Percentiles rank a stretch among this genome's conserved stretches.
phyloP scores from a whole-genome alignment of 2,797 vertebrate species.

The Gorsachius magnificus region DNA sequence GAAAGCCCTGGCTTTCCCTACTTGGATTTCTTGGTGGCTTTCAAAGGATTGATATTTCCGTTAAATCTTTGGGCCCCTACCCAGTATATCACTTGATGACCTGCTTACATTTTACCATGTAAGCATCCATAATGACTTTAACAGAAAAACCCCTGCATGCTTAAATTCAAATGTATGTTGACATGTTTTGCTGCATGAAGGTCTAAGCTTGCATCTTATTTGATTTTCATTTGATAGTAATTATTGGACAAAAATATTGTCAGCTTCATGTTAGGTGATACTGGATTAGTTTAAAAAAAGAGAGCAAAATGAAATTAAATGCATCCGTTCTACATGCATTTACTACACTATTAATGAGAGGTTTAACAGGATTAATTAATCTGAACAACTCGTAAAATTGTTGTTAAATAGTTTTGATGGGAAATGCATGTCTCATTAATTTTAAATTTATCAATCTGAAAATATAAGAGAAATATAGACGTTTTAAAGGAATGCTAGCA shows the following conservation, averaged over 20 bases:
- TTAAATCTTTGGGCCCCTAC: not conserved
- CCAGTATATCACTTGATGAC: not conserved
- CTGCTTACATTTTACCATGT: not conserved
- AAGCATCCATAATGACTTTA: not conserved
- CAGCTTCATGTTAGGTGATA: not conserved
- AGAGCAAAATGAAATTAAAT: not conserved
- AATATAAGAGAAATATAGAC: not conserved
- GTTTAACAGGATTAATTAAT: not conserved
- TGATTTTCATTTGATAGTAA: not conserved
- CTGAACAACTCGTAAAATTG: not conserved
- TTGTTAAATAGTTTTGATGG: not conserved
- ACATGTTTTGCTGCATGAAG: not conserved
- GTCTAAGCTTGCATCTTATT: not conserved
- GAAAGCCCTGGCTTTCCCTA: not conserved
- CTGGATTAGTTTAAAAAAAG: not conserved
- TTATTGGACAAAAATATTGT: not conserved
- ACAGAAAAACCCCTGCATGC: not conserved
- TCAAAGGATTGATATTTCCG: conserved; percentile 14
- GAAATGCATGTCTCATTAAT: not conserved
- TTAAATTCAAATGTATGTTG: not conserved
- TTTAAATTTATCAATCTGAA: not conserved
- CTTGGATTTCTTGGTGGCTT: not conserved
- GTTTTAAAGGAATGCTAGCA: not conserved
- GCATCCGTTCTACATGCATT: not conserved
- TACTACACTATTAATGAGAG: not conserved